phyloP scores from a whole-genome alignment of 1,140 invertebrate species.

The Helicorthomorpha holstii region DNA sequence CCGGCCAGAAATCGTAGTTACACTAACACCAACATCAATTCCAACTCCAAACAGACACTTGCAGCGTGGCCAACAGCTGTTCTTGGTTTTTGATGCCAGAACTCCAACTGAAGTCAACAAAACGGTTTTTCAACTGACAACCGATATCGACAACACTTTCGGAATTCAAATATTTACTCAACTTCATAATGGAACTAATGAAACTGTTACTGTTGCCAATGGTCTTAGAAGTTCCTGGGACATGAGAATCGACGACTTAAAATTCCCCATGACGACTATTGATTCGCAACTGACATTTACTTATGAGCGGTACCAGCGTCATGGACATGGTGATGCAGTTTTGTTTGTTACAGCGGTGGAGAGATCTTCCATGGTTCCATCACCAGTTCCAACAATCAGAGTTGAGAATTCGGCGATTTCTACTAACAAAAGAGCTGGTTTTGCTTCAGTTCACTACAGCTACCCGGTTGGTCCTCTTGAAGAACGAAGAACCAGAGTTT shows the following conservation, averaged over 20 bases:
- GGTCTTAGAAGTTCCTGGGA: constrained; percentile 17
- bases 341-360: constrained; percentile 57
- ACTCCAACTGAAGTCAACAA: background rate
- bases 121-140: constrained; percentile 9
- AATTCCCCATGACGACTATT: constrained; percentile 70
- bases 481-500: constrained; percentile 65
- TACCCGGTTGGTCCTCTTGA: constrained; percentile 42
- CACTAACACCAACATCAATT: constrained; percentile 7
- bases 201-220: background rate
- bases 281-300: constrained; percentile 63
- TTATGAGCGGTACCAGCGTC: constrained; percentile 32
- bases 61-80: background rate
- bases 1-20: constrained; percentile 12
- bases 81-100: background rate
- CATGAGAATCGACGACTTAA: constrained; percentile 56
- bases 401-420: constrained; percentile 36
- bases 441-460: constrained; percentile 77
- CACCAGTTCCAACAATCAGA: constrained; percentile 12
- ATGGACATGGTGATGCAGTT: constrained; percentile 60
- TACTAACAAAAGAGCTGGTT: constrained; percentile 52
- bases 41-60: background rate
- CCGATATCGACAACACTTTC: constrained; percentile 13
- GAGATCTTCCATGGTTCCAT: background rate
- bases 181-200: background rate
- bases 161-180: constrained; percentile 15